Evolutionary conservation across 2,113 vertebrate species (phyloP).

Genomic region (Taurulus bubalis): DNA sequence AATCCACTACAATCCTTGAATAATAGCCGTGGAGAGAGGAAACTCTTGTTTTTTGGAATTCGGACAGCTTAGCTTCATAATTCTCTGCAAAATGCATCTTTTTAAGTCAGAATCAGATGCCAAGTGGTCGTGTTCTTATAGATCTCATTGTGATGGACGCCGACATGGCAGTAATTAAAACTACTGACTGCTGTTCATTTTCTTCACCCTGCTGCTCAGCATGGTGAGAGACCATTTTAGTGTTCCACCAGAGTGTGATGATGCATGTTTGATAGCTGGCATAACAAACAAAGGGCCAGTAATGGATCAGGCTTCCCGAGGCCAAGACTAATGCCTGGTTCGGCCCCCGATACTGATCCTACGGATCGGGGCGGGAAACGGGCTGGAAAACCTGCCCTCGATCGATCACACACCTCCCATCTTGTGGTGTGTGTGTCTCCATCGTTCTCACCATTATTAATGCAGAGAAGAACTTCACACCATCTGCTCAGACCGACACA

Average conservation of each 20-base stretch:
- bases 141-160: constrained; percentile 35
- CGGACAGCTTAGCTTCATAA: background rate
- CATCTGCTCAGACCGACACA: constrained; percentile 19
- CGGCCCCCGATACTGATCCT: background rate
- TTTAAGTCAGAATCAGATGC: background rate
- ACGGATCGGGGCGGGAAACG: background rate
- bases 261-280: constrained; percentile 46
- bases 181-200: background rate
- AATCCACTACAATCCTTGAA: background rate
- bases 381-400: too few species aligned
- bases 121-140: too few species aligned
- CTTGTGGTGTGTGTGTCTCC: too few species aligned
- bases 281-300: constrained; percentile 23
- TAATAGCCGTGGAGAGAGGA: background rate
- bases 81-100: background rate
- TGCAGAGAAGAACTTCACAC: constrained; percentile 11
- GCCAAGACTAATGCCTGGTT: constrained; percentile 6
- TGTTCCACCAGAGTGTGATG: constrained; percentile 53
- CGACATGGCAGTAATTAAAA: constrained; percentile 37
- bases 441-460: constrained; percentile 19
- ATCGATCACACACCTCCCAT: too few species aligned
- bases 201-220: constrained; percentile 30
- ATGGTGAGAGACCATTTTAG: constrained; percentile 43
- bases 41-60: background rate
- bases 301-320: constrained; percentile 17